Evolutionary conservation across 2,113 vertebrate genomes (phyloP).

Genomic region (Misgurnus mizolepis): DNA sequence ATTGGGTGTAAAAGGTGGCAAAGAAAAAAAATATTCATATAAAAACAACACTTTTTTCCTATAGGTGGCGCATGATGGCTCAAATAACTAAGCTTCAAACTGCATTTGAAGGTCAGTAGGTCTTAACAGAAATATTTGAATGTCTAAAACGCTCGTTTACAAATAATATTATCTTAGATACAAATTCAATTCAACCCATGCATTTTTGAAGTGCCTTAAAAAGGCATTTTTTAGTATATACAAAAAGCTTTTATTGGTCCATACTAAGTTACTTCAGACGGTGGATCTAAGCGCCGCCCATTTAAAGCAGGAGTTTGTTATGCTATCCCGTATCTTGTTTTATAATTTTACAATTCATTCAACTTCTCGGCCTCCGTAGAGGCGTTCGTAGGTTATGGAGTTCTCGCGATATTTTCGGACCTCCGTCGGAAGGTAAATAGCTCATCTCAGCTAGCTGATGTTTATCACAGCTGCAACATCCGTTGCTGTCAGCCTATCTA

Average conservation of each 20-base stretch:
- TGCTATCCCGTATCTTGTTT: not conserved
- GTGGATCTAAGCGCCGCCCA: not conserved
- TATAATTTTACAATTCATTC: not conserved
- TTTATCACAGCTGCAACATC: not conserved
- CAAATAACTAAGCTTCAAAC: not conserved
- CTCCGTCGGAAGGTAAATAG: conserved; percentile 38
- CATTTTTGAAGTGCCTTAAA: not conserved
- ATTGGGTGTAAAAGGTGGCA: not conserved
- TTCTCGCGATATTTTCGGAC: conserved; percentile 14
- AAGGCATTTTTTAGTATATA: no score
- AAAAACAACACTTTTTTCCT: not conserved
- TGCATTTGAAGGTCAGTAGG: not conserved
- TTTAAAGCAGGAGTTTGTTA: not conserved
- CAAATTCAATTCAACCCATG: not conserved
- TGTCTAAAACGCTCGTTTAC: not conserved
- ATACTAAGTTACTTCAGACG: no score
- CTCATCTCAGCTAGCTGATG: conserved; percentile 13
- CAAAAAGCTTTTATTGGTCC: no score
- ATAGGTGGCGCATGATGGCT: not conserved
- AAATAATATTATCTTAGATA: not conserved
- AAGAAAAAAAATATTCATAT: not conserved
- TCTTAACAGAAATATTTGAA: not conserved
- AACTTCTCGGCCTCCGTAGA: conserved; percentile 27
- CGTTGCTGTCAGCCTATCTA: not conserved
- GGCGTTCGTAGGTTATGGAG: not conserved